Evolutionary conservation across 2,888 invertebrate genomes (phyloP).

Genomic region (Hymenopus coronatus): DNA sequence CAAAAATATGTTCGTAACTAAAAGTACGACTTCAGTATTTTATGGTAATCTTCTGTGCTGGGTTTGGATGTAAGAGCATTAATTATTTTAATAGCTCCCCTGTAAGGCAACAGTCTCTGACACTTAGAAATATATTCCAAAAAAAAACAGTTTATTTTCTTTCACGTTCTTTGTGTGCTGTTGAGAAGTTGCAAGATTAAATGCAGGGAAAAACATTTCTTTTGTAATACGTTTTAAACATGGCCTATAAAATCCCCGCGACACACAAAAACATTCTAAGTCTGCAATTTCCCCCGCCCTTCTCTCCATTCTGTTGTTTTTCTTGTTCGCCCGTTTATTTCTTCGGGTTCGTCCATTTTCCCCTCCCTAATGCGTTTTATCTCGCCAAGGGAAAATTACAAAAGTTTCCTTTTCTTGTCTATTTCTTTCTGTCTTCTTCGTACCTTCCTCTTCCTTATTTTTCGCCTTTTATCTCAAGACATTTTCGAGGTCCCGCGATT

Average conservation of each 20-base stretch:
- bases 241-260: background rate
- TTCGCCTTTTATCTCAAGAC: slow-evolving; percentile 16
- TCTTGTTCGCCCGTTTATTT: slow-evolving; percentile 13
- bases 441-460: background rate
- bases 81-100: no score
- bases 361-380: slow-evolving; percentile 17
- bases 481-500: slow-evolving; percentile 8
- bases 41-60: no score
- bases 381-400: slow-evolving; percentile 18
- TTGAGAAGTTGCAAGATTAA: background rate
- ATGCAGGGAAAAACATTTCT: background rate
- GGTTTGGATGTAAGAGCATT: no score
- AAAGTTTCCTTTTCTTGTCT: slow-evolving; percentile 8
- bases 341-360: slow-evolving; percentile 14
- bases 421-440: slow-evolving; percentile 13
- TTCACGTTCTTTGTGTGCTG: background rate
- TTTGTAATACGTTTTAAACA: background rate
- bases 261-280: background rate
- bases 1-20: no score
- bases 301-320: background rate
- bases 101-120: no score
- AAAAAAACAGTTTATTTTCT: no score
- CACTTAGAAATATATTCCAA: no score
- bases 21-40: no score
- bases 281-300: background rate